Evolutionary conservation across 1,140 invertebrate species (phyloP), one percentile per base, ranked within the genome.

Genomic region (Eueides isabella): DNA sequence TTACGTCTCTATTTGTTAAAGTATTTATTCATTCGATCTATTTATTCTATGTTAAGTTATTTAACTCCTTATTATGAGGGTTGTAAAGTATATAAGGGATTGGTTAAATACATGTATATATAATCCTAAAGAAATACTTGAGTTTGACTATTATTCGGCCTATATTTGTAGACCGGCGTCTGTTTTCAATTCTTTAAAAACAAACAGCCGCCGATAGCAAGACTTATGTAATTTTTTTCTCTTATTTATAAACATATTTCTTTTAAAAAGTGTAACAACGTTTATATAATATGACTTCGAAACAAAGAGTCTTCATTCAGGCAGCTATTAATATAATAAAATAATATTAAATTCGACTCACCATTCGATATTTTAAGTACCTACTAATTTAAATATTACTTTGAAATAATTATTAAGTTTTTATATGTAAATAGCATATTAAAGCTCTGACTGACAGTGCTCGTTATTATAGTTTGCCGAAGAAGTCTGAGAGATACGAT

Each of bases 61-160:
- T 76, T 79, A 86, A 90, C 90, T 89, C 83, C 86, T 88, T 87
- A 82, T 85, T 83, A 82, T 86, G 89, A 87, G 85, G 87, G 85
- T 91, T 91, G 85, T 91, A 91, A 88, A 87, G 75, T 89, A 82
- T 79, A 84, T 86, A 85, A 84, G 80, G 85, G 80, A 83, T 82
- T 74, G 84, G 76, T 89, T 55, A 84, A 83, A 77, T 83, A 88
- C 83, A 76, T 90, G 85, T 86, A 88, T 80, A 88, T 85, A 90
- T 84, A 86, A 83, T 83, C 33, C 73, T 71, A 71, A 71, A 70
- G 44, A 71, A 67, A 66, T 66, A 66, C 67, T 72, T 75, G 55
- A 62, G 69, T 75, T 90, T 86, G 85, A 79, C 48, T 55, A 80
- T 83, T 80, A 81, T 74, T 85, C 90, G 90, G 90, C 90, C 89